Percentiles rank a stretch among this genome's conserved stretches.
phyloP scores from a whole-genome alignment of 2,888 invertebrate species.

The Heliconius cydno region DNA sequence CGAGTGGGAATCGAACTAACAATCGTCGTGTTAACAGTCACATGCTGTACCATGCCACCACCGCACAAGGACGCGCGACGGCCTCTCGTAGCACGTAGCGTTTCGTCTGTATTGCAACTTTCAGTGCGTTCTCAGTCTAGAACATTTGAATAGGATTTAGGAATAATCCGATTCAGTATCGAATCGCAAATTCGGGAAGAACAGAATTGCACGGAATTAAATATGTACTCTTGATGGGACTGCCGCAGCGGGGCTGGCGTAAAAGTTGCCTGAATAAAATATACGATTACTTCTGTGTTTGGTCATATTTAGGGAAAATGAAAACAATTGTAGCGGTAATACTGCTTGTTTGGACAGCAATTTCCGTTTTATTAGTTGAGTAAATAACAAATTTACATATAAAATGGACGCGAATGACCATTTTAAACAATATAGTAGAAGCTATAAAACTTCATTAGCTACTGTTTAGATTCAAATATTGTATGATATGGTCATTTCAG shows the following conservation, averaged over 20 bases:
- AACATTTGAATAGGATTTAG: background rate
- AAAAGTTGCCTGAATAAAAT: slow-evolving; percentile 21
- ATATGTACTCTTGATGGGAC: slow-evolving; percentile 7
- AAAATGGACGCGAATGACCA: background rate
- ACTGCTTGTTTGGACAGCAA: background rate
- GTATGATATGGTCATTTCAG: background rate
- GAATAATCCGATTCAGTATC: slow-evolving; percentile 10
- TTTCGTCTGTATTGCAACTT: background rate
- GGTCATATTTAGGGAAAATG: slow-evolving; percentile 17
- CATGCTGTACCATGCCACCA: background rate
- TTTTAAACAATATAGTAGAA: background rate
- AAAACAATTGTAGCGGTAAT: background rate
- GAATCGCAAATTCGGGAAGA: slow-evolving; percentile 9
- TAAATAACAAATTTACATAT: slow-evolving; percentile 10
- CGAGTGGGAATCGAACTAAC: background rate
- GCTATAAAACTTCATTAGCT: slow-evolving; percentile 1
- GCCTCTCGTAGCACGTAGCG: background rate
- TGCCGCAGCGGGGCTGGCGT: slow-evolving; percentile 20
- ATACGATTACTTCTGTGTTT: slow-evolving; percentile 1
- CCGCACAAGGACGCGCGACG: background rate
- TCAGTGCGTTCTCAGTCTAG: background rate
- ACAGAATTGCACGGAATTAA: slow-evolving; percentile 8
- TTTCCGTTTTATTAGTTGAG: background rate
- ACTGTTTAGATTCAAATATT: background rate
- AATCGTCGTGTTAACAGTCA: background rate